phyloP scores from a whole-genome alignment of 1,140 invertebrate species.

The Brachystomella parvula region DNA sequence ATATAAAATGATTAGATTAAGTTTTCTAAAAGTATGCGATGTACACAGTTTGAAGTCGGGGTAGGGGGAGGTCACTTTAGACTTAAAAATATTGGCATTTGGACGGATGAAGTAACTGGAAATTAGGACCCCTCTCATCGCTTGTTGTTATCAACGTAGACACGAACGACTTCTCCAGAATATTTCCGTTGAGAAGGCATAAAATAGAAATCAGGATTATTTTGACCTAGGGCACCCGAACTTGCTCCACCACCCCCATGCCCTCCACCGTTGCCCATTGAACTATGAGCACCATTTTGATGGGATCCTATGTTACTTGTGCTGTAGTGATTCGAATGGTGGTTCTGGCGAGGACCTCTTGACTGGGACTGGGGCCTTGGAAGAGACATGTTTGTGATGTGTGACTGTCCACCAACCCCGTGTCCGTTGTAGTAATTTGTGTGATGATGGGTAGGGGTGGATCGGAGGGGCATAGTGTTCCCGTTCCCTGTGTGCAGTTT shows the following conservation, averaged over 20 bases:
- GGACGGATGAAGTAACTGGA: no score
- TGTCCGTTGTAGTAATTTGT: neutral
- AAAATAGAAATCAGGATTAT: conserved; percentile 81
- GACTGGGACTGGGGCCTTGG: conserved; percentile 37
- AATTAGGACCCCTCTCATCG: conserved; percentile 15
- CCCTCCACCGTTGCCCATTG: neutral
- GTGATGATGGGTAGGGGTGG: conserved; percentile 11
- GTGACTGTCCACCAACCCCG: neutral
- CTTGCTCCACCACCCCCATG: conserved; percentile 32
- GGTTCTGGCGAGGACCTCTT: conserved; percentile 44
- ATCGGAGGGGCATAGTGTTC: conserved; percentile 28
- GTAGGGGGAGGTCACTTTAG: no score
- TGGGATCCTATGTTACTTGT: conserved; percentile 39
- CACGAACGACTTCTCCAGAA: conserved; percentile 82
- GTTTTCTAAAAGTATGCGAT: no score
- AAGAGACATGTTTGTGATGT: conserved; percentile 6
- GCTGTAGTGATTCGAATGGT: conserved; percentile 39
- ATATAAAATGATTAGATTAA: no score
- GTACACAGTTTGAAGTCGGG: no score
- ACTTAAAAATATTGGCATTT: no score
- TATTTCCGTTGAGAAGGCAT: conserved; percentile 89
- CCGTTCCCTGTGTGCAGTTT: conserved; percentile 19
- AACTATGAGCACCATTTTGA: conserved; percentile 37
- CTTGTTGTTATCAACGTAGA: conserved; percentile 75
- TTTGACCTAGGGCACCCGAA: conserved; percentile 25